Base-by-base conservation (phyloP, 1,140 invertebrate genomes). In the Microplitis mediator region DNA sequence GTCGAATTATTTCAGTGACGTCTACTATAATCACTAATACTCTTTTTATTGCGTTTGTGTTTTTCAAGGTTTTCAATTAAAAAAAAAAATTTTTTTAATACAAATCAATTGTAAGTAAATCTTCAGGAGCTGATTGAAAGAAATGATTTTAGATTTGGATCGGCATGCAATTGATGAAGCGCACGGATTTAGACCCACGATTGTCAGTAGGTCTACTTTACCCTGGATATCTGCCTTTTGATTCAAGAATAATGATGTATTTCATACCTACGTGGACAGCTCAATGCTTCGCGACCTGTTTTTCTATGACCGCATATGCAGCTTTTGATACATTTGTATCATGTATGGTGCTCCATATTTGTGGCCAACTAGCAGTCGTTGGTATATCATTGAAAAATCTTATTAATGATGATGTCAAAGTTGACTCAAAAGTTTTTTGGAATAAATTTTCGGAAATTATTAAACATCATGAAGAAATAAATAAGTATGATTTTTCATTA, bases 321-420 rank as follows among this genome's bases (percentile, higher is more conserved):
- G 79, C 78, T 13, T 82, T 88, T 50, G 88, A 90, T 51, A 85
- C 81, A 1, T 78, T 90, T 16, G 81, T 89, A n/a, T 80, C 81
- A 1, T 80, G 83, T 3, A 61, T 89, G n/a, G 80, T 89, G 23
- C 84, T 87, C 0, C 88, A 89, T 69, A 80, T 86, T 13, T 83
- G 86, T n/a, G 88, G 86, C 35, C 85, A 89, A 23, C 69, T 90
- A n/a, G 75, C 76, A 9, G 77, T 88, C 0, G 61, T 72, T 36
- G 70, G 60, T 34, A n/a, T 75, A 31, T 64, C 74, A 2, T 51
- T 75, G 23, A 68, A 58, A 36, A 65, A 75, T 60, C 52, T 75
- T n/a, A 9, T 71, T 11, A 34, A 71, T 34, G 23, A 51, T 16
- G 13, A 31, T 4, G 8, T 16, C 32, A 3, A n/a, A n/a, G 9